Evolutionary conservation across 2,888 invertebrate species (phyloP).

Genomic region (Laspeyria flexula): DNA sequence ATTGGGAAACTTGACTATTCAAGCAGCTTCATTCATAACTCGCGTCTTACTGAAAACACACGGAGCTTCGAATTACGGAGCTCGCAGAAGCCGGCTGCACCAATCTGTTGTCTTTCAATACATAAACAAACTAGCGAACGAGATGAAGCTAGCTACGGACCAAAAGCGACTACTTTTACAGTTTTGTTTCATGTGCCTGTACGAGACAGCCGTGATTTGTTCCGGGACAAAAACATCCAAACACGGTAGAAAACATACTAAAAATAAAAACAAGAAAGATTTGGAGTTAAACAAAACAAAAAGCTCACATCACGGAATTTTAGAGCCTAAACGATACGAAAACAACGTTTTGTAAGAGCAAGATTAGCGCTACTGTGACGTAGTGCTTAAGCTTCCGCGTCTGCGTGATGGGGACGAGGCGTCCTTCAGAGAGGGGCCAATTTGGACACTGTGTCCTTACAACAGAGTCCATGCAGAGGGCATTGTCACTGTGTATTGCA

Average conservation of each 20-base stretch:
- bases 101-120: constrained; percentile 83
- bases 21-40: constrained; percentile 69
- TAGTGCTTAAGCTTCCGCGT: constrained; percentile 73
- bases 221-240: constrained; percentile 10
- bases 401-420: constrained; percentile 72
- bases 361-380: constrained; percentile 81
- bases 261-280: constrained; percentile 30
- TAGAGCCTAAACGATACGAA: constrained; percentile 46
- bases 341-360: constrained; percentile 61
- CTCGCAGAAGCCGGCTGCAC: constrained; percentile 76
- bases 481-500: constrained; percentile 60
- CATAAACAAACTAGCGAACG: constrained; percentile 81
- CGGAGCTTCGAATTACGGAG: constrained; percentile 62
- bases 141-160: constrained; percentile 76
- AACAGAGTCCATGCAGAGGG: constrained; percentile 65
- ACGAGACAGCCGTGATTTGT: constrained; percentile 7
- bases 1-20: constrained; percentile 49
- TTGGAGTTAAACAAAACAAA: constrained; percentile 21
- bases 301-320: constrained; percentile 36
- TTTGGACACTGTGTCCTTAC: constrained; percentile 66
- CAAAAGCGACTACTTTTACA: constrained; percentile 35
- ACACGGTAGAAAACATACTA: constrained; percentile 23
- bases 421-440: constrained; percentile 59
- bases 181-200: constrained; percentile 13
- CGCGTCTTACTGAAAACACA: constrained; percentile 68